Evolutionary conservation across 2,113 vertebrate species (phyloP).

Genomic region (Falco punctatus): DNA sequence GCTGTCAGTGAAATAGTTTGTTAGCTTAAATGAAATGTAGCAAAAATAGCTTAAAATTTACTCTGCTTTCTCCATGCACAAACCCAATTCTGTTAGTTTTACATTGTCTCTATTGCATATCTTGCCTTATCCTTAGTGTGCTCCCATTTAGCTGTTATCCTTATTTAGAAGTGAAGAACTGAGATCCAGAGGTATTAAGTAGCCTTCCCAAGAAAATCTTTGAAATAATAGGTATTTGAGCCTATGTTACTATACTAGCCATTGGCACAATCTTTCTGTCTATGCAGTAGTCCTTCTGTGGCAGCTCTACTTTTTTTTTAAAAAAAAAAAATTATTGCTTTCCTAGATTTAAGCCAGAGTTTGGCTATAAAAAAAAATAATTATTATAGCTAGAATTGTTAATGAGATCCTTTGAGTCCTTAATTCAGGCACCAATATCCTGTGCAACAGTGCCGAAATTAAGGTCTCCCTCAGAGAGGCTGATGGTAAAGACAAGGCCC

Average conservation of each 20-base stretch:
- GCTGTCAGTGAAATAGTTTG: neutral
- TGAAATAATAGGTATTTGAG: neutral
- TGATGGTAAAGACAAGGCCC: neutral
- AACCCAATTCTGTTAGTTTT: neutral
- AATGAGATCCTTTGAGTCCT: neutral
- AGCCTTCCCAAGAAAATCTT: neutral
- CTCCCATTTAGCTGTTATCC: neutral
- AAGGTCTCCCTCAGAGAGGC: neutral
- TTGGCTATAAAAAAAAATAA: neutral
- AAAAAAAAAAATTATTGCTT: neutral
- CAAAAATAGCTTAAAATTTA: conserved; percentile 10
- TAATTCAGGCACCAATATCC: neutral
- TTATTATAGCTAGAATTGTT: neutral
- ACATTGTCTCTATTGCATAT: neutral
- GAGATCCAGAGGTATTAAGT: neutral
- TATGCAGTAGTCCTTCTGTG: neutral
- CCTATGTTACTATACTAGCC: neutral
- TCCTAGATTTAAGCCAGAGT: neutral
- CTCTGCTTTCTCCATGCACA: neutral
- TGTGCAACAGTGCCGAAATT: neutral
- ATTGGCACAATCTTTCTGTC: neutral
- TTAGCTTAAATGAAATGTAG: neutral
- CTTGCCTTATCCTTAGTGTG: neutral
- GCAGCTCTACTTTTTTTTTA: neutral
- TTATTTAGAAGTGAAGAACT: conserved; percentile 6